A percentile compares a stretch with the other conserved stretches of the same genome.
phyloP scores from a whole-genome alignment of 2,888 invertebrate species.

The Rhorus exstirpatorius region DNA sequence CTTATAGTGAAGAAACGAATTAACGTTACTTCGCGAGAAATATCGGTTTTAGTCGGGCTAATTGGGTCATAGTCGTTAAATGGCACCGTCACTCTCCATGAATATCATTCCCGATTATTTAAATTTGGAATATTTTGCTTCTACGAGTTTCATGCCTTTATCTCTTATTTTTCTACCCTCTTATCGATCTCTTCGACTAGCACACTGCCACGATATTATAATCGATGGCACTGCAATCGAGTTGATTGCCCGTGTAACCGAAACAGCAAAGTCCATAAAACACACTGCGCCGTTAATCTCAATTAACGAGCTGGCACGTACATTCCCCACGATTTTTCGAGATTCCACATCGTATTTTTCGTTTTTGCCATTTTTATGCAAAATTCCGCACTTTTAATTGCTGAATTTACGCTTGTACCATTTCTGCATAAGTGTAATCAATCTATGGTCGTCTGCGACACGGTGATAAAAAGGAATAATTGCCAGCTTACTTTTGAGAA shows the following conservation, averaged over 20 bases:
- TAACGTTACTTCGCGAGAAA: neutral
- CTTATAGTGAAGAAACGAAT: no score
- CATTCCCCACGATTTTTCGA: constrained; percentile 9
- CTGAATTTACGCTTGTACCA: no score
- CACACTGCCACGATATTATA: constrained; percentile 26
- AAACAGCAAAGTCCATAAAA: constrained; percentile 13
- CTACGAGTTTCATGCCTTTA: neutral
- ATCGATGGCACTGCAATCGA: constrained; percentile 26
- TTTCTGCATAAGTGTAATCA: no score
- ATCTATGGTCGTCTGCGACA: no score
- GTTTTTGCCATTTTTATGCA: neutral
- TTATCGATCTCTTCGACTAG: constrained; percentile 1
- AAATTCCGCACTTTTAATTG: neutral
- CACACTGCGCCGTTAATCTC: constrained; percentile 48
- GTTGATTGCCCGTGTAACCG: constrained; percentile 39
- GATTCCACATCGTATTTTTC: constrained; percentile 8
- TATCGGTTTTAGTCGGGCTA: neutral
- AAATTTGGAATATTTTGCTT: neutral
- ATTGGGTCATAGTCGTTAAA: neutral
- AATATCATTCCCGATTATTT: neutral
- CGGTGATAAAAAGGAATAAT: no score
- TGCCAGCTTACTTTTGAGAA: no score
- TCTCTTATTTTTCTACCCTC: neutral
- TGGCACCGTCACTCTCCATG: neutral
- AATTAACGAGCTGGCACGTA: constrained; percentile 46